A percentile compares a stretch with the other conserved stretches of the same genome.
Conservation (phyloP, 2,113 vertebrate species). For the Labeo catla region DNA sequence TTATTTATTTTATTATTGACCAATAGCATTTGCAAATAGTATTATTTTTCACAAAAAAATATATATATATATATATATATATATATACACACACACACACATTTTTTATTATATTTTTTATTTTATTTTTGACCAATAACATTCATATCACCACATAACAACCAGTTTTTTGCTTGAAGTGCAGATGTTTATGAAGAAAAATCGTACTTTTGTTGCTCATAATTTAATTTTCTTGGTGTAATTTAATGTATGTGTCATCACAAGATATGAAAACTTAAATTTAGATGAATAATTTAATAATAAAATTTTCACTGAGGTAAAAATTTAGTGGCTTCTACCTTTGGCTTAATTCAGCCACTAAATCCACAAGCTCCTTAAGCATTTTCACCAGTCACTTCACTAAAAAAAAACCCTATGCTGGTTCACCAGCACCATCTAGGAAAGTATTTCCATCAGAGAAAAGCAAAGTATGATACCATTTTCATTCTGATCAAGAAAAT, state of each 20-base stretch:
- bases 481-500: conserved; percentile 16
- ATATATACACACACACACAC: too few species aligned
- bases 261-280: not conserved
- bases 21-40: too few species aligned
- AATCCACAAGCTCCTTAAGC: not conserved
- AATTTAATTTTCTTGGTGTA: not conserved
- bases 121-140: not conserved
- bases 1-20: too few species aligned
- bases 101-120: not conserved
- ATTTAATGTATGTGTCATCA: not conserved
- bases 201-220: not conserved
- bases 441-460: not conserved
- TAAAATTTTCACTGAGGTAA: not conserved
- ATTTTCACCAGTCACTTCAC: not conserved
- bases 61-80: too few species aligned
- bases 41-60: too few species aligned
- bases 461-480: not conserved
- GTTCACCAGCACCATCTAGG: not conserved
- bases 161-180: not conserved
- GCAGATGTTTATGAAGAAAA: not conserved
- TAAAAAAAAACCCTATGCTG: not conserved
- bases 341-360: not conserved
- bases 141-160: not conserved
- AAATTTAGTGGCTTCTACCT: not conserved
- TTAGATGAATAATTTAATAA: not conserved